Base-by-base conservation (phyloP, 2,113 vertebrate genomes). In the Parotia lawesii region DNA sequence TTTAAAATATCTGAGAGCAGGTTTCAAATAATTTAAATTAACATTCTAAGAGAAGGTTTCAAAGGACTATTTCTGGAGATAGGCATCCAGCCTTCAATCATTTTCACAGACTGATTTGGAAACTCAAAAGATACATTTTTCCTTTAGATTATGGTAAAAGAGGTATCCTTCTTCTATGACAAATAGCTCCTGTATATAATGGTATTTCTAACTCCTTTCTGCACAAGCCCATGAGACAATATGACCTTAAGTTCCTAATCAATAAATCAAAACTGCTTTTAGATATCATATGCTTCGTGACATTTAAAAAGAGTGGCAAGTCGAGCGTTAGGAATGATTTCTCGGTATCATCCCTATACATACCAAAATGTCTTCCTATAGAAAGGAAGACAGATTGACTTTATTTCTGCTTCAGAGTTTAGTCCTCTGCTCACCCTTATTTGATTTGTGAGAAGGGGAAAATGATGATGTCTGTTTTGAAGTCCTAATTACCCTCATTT, bases 191-290 rank as follows among this genome's bases (percentile, higher is more conserved):
- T 45, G 9, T 57, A 38, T 28, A 25, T 74, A 84, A 77, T 13
- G 29, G 35, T 45, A 42, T 79, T 92, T 83, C 44, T 90, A 64
- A 38, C 31, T 54, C 28, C 29, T 85, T 82, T 75, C 71, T 76
- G 35, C 17, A 28, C 9, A 93, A 93, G 15, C 79, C 76, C 73
- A 31, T 93, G 76, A 93, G 79, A 57, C 60, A 92, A 9, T 20
- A 37, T 84, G 76, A 89, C 89, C 83, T 93, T 92, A 84, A 80
- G 18, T 75, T 89, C 61, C 45, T 89, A 91, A 92, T 95, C 90
- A 92, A 94, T 96, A 94, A 85, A 94, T 95, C 62, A 91, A 80
- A 90, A 56, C 28, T 90, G 14, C n/a, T 81, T 90, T 90, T 84
- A 86, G 77, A 8, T 89, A 78, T 75, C 61, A 47, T 83, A 90